Conservation (phyloP, 2,113 vertebrate species). For the Psilopsiagon aymara region DNA sequence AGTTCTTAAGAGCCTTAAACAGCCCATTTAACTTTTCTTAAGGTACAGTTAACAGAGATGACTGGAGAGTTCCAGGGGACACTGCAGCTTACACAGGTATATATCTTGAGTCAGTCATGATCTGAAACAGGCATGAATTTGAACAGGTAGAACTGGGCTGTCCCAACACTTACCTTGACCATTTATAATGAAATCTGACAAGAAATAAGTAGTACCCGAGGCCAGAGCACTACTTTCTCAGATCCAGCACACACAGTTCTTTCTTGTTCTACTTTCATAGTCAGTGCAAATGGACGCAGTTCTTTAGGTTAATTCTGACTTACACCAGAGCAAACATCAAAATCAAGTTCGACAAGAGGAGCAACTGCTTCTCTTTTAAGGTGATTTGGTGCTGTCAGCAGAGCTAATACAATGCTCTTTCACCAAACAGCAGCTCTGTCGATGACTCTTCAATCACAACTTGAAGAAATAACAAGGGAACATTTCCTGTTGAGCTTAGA, state of each 20-base stretch:
- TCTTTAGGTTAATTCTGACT: background rate
- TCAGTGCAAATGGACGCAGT: too few species aligned
- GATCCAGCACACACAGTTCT: background rate
- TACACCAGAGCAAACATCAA: background rate
- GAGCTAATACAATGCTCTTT: background rate
- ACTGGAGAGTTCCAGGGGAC: background rate
- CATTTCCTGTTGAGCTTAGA: background rate
- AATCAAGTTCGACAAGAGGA: background rate
- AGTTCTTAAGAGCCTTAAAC: background rate
- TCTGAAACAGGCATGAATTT: background rate
- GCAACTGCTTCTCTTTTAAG: background rate
- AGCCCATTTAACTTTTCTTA: background rate
- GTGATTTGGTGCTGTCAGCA: background rate
- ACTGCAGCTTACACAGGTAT: background rate
- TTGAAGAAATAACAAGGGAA: background rate
- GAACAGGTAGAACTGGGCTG: background rate
- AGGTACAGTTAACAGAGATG: background rate
- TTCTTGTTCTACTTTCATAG: background rate
- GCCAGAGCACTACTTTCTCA: background rate
- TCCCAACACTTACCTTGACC: background rate
- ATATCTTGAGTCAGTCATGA: background rate
- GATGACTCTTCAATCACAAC: background rate
- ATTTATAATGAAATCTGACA: background rate
- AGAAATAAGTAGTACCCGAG: background rate
- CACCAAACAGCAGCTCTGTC: background rate